These are phyloP conservation scores for Coryphaenoides rupestris DNA, from an alignment of 2,113 vertebrate species.

Conservation along the genomic window DNA sequence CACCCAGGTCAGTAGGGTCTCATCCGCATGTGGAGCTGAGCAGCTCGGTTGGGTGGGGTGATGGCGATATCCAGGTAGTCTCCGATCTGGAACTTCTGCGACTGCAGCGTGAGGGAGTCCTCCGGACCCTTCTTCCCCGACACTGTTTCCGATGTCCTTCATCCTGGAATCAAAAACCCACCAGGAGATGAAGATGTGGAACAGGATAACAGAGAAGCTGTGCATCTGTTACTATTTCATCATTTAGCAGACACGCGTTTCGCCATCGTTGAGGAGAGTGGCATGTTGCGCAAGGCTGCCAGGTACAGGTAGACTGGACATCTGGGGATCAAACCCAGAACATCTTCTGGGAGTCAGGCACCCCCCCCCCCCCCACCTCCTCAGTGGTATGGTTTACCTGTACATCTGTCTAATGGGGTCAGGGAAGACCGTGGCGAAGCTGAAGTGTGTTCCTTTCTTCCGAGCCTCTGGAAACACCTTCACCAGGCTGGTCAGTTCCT, in stretches of 20 bases:
- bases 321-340: too few species aligned
- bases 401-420: constrained; percentile 91
- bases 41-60: constrained; percentile 90
- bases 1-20: constrained; percentile 80
- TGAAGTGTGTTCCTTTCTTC: constrained; percentile 97
- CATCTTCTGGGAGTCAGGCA: too few species aligned
- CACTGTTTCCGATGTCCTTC: constrained; percentile 91
- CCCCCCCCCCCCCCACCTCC: too few species aligned
- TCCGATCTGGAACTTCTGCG: constrained; percentile 96
- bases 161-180: constrained; percentile 73
- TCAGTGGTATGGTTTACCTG: constrained; percentile 73
- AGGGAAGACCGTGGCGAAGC: constrained; percentile 93
- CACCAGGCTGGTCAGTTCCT: constrained; percentile 94
- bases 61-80: constrained; percentile 97
- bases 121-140: constrained; percentile 93
- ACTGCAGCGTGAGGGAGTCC: constrained; percentile 95
- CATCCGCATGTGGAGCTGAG: constrained; percentile 85
- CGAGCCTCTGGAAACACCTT: constrained; percentile 96
- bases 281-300: too few species aligned
- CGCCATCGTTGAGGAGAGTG: too few species aligned
- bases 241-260: too few species aligned
- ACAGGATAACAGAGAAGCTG: too few species aligned
- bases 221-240: too few species aligned
- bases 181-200: not conserved
- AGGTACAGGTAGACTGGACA: too few species aligned